Percentiles rank a stretch among this genome's conserved stretches.
phyloP scores from a whole-genome alignment of 2,888 invertebrate species.

The Pimpla rufipes region DNA sequence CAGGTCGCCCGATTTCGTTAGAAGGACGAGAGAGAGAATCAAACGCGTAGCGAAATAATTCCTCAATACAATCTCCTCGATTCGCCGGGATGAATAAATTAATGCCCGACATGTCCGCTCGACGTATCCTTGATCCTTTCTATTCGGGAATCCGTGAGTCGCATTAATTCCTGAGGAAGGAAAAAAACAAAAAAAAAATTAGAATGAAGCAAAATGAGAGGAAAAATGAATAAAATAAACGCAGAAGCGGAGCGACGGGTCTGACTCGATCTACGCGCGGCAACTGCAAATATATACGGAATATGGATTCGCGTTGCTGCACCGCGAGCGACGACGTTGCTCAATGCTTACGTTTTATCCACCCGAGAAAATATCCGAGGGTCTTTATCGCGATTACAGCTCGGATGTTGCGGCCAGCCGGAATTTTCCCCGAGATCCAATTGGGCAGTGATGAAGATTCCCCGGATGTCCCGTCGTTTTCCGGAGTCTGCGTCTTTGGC shows the following conservation, averaged over 20 bases:
- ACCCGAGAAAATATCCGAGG: neutral
- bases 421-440: slow-evolving; percentile 21
- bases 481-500: neutral
- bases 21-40: neutral
- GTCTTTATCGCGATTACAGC: slow-evolving; percentile 12
- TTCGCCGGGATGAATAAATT: slow-evolving; percentile 49
- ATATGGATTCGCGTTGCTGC: slow-evolving; percentile 34
- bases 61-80: slow-evolving; percentile 42
- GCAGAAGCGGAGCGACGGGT: slow-evolving; percentile 50
- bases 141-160: slow-evolving; percentile 70
- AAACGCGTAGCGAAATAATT: slow-evolving; percentile 26
- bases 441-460: neutral
- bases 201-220: neutral
- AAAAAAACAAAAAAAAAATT: slow-evolving; percentile 13
- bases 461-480: slow-evolving; percentile 16
- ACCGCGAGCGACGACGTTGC: slow-evolving; percentile 14
- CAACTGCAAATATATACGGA: slow-evolving; percentile 23
- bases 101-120: slow-evolving; percentile 19
- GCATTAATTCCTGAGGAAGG: slow-evolving; percentile 70
- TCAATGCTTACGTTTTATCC: neutral
- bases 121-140: slow-evolving; percentile 77
- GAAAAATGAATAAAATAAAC: too few species aligned
- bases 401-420: slow-evolving; percentile 9
- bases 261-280: slow-evolving; percentile 6
- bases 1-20: neutral